Percentiles rank a stretch among this genome's conserved stretches.
phyloP scores from a whole-genome alignment of 35 echinoderm and acorn worm species.

The Eucidaris tribuloides region DNA sequence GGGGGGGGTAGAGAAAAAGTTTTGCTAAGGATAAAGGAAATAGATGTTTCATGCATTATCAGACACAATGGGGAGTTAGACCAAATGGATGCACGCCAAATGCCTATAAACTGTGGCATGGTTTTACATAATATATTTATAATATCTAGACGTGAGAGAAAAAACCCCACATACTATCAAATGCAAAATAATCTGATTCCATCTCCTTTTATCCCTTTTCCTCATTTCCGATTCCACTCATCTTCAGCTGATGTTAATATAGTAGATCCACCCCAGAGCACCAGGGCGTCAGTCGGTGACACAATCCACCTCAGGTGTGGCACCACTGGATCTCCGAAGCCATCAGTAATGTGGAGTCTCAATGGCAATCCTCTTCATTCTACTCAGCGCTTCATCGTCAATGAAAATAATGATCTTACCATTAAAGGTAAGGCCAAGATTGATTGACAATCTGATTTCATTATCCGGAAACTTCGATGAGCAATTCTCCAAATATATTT shows the following conservation, averaged over 20 bases:
- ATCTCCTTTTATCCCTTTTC: background rate
- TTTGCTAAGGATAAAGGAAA: no score
- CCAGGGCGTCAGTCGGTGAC: slow-evolving; percentile 47
- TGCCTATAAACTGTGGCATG: no score
- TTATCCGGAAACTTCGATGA: no score
- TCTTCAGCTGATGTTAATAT: slow-evolving; percentile 84
- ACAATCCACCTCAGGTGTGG: slow-evolving; percentile 58
- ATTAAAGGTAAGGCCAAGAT: slow-evolving; percentile 46
- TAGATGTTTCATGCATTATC: no score
- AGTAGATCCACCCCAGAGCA: slow-evolving; percentile 50
- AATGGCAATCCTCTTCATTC: slow-evolving; percentile 38
- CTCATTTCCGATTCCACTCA: background rate
- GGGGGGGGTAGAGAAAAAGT: no score
- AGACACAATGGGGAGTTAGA: no score
- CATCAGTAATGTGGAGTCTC: slow-evolving; percentile 64
- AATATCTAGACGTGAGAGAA: no score
- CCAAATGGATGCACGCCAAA: no score
- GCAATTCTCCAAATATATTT: no score
- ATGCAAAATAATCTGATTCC: background rate
- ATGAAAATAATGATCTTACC: slow-evolving; percentile 36
- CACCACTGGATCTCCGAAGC: slow-evolving; percentile 85
- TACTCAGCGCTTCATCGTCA: slow-evolving; percentile 35
- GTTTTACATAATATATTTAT: no score
- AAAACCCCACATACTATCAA: no score
- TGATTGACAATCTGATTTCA: no score